Percentiles rank a stretch among this genome's conserved stretches.
These are phyloP conservation scores for Ctenodactylus gundi DNA, from an alignment of 2,113 vertebrate genomes.

Conservation along the genomic window DNA sequence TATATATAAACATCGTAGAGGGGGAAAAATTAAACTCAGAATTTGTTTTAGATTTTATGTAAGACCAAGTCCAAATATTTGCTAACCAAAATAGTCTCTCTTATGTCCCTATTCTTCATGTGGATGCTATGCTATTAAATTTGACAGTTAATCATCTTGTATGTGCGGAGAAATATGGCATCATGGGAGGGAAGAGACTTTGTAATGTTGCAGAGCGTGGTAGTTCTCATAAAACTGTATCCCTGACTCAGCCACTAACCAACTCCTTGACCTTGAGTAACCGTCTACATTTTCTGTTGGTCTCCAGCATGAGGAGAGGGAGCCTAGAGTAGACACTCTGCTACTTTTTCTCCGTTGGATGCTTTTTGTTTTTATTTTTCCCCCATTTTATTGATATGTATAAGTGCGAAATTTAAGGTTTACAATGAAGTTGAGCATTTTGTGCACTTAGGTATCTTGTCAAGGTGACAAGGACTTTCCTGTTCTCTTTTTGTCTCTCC, in stretches of 20 bases:
- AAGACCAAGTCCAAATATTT: conserved; percentile 76
- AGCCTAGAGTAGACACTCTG: not conserved
- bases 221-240: not conserved
- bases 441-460: no score
- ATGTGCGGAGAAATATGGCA: conserved; percentile 47
- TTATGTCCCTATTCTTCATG: conserved; percentile 40
- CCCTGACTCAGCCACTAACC: not conserved
- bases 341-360: not conserved
- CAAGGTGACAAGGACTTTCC: no score
- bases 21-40: conserved; percentile 57
- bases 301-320: not conserved
- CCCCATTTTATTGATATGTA: no score
- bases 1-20: conserved; percentile 56
- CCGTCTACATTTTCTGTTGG: not conserved
- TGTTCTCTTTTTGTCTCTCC: no score
- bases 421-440: no score
- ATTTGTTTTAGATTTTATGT: conserved; percentile 73
- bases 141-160: conserved; percentile 49
- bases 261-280: not conserved
- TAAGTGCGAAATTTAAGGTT: no score
- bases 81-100: conserved; percentile 65
- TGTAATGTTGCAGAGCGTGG: not conserved
- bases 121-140: conserved; percentile 61
- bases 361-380: no score
- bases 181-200: not conserved